Base-by-base conservation (phyloP, 2,888 invertebrate genomes). In the Habroteleia sp. region DNA sequence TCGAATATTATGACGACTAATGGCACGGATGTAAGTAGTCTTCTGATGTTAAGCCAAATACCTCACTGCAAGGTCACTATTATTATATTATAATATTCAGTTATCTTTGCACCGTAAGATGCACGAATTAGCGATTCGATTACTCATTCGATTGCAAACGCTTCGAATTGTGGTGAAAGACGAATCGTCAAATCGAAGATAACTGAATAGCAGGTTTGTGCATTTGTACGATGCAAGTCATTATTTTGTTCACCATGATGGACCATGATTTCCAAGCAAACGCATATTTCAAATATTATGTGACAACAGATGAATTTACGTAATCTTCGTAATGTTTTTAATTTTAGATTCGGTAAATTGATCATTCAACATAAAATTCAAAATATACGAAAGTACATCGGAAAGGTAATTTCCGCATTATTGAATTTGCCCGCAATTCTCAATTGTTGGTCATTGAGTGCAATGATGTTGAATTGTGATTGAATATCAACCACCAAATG, bases 151-250 rank as follows among this genome's bases (percentile, higher is more conserved):
- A 81, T 80, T 77, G 62, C 72, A 66, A 79, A 77, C 77, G 79
- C 79, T 79, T 80, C 80, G 77, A 78, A 80, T 84, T 71, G 83
- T 86, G 86, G 84, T 86, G 86, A 54, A 71, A 81, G 58, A 71
- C 72, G 80, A 79, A 78, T 77, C 80, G 74, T 75, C 74, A 78
- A 79, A 81, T 78, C 75, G 72, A 79, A 63, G 65, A 81, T 81
- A 81, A 79, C 58, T 63, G 71, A 62, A 80, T 78, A 65, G 37
- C 58, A 54, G 66, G 23, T 75, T 75, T 75, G 72, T 74, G 74
- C 75, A 71, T 69, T 71, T 74, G 71, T 73, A 71, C 58, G 73
- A 74, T 44, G 66, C 73, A 58, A 72, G 27, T 62, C 23, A 29
- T 44, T 27, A n/a, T n/a, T 37, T 39, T 48, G 6, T 39, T 11